A percentile compares a stretch with the other conserved stretches of the same genome.
phyloP scores from a whole-genome alignment of 2,797 vertebrate species.

The Discoglossus pictus region DNA sequence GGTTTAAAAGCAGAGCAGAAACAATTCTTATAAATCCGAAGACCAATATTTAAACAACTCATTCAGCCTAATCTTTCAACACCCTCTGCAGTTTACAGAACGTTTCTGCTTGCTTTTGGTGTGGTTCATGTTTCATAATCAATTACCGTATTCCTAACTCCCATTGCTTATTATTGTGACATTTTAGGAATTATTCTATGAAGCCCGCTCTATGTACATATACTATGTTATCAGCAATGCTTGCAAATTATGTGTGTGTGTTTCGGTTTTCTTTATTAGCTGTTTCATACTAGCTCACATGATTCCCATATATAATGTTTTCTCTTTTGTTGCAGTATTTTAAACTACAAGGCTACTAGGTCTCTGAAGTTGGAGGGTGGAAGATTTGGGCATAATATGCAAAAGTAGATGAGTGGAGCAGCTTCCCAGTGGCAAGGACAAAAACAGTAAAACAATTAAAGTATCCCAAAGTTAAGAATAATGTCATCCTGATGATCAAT shows the following conservation, averaged over 20 bases:
- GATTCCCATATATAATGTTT: too few species aligned
- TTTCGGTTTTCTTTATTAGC: too few species aligned
- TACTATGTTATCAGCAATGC: background rate
- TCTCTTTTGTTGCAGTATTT: too few species aligned
- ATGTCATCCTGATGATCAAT: too few species aligned
- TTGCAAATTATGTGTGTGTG: background rate
- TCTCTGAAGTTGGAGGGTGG: too few species aligned
- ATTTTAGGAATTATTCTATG: background rate
- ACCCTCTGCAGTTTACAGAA: slow-evolving; percentile 26
- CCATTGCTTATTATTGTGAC: background rate
- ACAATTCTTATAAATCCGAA: slow-evolving; percentile 53
- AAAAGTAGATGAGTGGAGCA: too few species aligned
- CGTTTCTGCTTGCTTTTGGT: slow-evolving; percentile 65
- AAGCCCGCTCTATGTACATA: background rate
- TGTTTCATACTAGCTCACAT: too few species aligned
- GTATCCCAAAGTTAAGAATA: too few species aligned
- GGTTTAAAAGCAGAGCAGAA: slow-evolving; percentile 33
- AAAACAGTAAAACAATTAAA: too few species aligned
- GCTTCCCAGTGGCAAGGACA: too few species aligned
- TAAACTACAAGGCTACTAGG: too few species aligned
- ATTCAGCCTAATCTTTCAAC: slow-evolving; percentile 57
- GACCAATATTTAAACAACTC: slow-evolving; percentile 61
- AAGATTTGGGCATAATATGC: too few species aligned
- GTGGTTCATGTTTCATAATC: slow-evolving; percentile 52
- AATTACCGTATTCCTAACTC: background rate